A percentile compares a stretch with the other conserved stretches of the same genome.
Evolutionary conservation across 2,797 vertebrate species (phyloP).

Genomic region (Scyliorhinus canicula): DNA sequence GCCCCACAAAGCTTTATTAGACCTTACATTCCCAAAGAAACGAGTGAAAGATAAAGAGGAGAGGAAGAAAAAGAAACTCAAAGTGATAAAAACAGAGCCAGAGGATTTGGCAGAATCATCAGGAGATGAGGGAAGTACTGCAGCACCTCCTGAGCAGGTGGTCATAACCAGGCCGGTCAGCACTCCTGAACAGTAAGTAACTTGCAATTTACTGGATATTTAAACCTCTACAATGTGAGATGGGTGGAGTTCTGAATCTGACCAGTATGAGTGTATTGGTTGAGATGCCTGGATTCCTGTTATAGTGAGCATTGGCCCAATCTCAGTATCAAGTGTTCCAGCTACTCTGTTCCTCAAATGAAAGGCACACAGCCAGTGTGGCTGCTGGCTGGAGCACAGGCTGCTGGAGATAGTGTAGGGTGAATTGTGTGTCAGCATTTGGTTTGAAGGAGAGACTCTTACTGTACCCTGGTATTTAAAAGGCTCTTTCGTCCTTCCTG

Average conservation of each 20-base stretch:
- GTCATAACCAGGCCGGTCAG: slow-evolving; percentile 64
- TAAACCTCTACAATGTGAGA: neutral
- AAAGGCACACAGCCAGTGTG: neutral
- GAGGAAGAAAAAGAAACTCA: slow-evolving; percentile 81
- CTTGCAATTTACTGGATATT: neutral
- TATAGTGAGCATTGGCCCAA: neutral
- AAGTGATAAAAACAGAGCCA: slow-evolving; percentile 76
- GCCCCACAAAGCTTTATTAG: slow-evolving; percentile 69
- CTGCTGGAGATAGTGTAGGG: neutral
- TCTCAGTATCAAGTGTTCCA: neutral
- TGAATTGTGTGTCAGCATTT: neutral
- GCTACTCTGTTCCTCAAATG: neutral
- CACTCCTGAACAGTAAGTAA: slow-evolving; percentile 84
- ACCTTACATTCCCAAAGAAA: slow-evolving; percentile 81
- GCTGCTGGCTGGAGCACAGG: neutral
- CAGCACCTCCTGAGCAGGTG: slow-evolving; percentile 59
- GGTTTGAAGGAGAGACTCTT: neutral
- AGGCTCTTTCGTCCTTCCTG: neutral
- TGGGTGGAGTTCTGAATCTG: neutral
- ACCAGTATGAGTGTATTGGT: neutral
- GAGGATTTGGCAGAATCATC: slow-evolving; percentile 77
- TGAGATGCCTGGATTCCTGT: neutral
- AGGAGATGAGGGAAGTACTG: slow-evolving; percentile 57
- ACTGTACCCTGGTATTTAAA: neutral
- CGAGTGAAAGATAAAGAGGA: slow-evolving; percentile 83